Conservation (phyloP, 2,888 invertebrate species). For the Zele albiditarsus region DNA sequence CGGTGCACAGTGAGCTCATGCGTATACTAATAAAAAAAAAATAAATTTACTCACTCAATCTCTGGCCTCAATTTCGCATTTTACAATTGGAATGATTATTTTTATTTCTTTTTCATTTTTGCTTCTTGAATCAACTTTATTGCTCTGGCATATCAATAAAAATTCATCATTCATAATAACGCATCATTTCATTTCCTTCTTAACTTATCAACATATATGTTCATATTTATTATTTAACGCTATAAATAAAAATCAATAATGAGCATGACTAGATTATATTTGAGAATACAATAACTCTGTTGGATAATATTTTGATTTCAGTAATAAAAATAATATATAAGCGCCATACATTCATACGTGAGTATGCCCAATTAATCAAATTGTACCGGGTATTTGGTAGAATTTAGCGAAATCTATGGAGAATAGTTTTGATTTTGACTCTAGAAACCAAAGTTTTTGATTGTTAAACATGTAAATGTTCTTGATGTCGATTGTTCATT, state of each 20-base stretch:
- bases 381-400: no score
- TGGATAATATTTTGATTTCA: no score
- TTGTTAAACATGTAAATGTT: no score
- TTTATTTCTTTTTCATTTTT: neutral
- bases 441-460: no score
- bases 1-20: neutral
- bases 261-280: no score
- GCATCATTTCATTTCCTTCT: neutral
- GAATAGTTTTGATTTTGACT: no score
- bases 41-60: neutral
- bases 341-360: no score
- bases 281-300: no score
- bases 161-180: neutral
- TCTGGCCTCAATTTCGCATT: neutral
- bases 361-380: no score
- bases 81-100: conserved; percentile 3
- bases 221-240: neutral
- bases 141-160: conserved; percentile 1
- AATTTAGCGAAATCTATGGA: no score
- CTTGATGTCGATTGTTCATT: no score
- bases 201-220: neutral
- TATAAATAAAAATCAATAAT: neutral
- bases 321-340: no score
- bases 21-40: neutral
- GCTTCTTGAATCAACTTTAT: neutral